A percentile compares a stretch with the other conserved stretches of the same genome.
Conservation (phyloP, 2,888 invertebrate species). For the Deroplatys truncata region DNA sequence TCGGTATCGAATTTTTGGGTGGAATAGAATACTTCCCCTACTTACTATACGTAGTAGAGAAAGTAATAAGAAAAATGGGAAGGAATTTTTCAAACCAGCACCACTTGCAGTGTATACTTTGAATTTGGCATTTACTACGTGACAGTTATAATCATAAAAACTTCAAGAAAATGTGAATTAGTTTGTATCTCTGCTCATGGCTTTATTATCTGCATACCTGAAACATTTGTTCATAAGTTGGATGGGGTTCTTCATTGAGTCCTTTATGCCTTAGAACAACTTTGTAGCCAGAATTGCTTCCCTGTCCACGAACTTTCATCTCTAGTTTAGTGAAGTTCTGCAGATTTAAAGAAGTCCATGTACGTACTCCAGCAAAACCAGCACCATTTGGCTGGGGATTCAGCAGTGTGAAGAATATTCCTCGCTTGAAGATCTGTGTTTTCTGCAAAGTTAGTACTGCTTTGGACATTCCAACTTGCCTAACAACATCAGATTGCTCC, state of each 20-base stretch:
- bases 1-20: too few relatives aligned
- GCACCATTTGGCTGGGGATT: constrained; percentile 66
- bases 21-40: too few relatives aligned
- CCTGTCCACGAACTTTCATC: constrained; percentile 56
- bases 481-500: constrained; percentile 61
- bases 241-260: constrained; percentile 53
- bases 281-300: constrained; percentile 56
- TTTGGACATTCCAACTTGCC: constrained; percentile 63
- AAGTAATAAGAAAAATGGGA: too few relatives aligned
- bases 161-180: too few relatives aligned
- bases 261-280: constrained; percentile 56
- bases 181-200: too few relatives aligned
- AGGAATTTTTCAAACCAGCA: too few relatives aligned
- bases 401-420: constrained; percentile 58
- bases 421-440: constrained; percentile 56
- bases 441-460: constrained; percentile 56
- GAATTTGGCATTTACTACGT: too few relatives aligned
- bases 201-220: constrained; percentile 33
- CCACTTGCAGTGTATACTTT: too few relatives aligned
- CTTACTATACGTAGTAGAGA: too few relatives aligned
- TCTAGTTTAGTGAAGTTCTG: constrained; percentile 49
- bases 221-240: constrained; percentile 57
- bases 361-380: constrained; percentile 60
- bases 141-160: too few relatives aligned
- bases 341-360: constrained; percentile 50